Percentiles rank a stretch among this genome's conserved stretches.
Evolutionary conservation across 92 coral and sea anemone species (phyloP).

Genomic region (Desmophyllum pertusum): DNA sequence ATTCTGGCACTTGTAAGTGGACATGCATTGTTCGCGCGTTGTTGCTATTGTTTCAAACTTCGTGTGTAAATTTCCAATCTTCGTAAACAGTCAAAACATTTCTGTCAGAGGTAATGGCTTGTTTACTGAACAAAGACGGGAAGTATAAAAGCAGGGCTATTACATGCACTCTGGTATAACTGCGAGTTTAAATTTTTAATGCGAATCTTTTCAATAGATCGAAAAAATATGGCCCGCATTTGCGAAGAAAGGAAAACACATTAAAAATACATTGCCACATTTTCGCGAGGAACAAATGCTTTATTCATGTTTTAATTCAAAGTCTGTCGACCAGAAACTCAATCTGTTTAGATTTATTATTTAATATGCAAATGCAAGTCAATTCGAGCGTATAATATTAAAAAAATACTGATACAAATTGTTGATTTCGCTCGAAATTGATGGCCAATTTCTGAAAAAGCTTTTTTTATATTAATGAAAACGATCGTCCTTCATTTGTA

Average conservation of each 20-base stretch:
- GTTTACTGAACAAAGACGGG: constrained; percentile 31
- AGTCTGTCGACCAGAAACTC: background rate
- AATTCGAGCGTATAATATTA: background rate
- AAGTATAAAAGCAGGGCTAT: background rate
- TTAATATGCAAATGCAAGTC: constrained; percentile 15
- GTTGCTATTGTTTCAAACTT: constrained; percentile 8
- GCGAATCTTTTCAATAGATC: background rate
- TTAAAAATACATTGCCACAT: constrained; percentile 16
- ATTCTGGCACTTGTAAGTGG: constrained; percentile 14
- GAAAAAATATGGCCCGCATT: constrained; percentile 8
- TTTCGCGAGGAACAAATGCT: background rate
- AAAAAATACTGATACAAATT: no score
- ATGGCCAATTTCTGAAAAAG: background rate
- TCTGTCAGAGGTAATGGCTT: constrained; percentile 14
- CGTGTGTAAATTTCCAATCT: constrained; percentile 11
- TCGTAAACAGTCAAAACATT: constrained; percentile 39
- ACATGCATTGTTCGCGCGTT: constrained; percentile 20
- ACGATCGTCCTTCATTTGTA: background rate
- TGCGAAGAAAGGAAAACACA: constrained; percentile 1
- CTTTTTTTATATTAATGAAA: background rate
- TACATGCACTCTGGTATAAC: background rate
- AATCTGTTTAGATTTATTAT: background rate
- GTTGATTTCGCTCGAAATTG: constrained; percentile 1
- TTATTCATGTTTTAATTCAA: background rate
- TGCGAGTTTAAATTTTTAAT: constrained; percentile 24